Evolutionary conservation across 2,888 invertebrate genomes (phyloP).

Genomic region (Sesamia inferens): DNA sequence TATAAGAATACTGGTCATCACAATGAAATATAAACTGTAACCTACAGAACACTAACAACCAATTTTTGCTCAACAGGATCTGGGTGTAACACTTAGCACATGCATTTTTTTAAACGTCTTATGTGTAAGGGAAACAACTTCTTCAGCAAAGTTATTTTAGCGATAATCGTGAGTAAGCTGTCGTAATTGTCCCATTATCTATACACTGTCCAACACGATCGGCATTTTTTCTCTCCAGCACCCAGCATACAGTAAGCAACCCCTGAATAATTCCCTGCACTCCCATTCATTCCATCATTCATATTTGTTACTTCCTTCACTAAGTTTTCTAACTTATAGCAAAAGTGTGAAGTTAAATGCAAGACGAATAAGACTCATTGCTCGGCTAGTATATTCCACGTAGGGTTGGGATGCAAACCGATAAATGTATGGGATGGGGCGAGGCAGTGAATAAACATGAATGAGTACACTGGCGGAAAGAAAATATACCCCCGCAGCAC

Average conservation of each 20-base stretch:
- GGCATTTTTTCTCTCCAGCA: background rate
- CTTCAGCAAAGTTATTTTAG: background rate
- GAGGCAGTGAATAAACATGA: conserved; percentile 76
- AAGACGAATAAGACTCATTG: conserved; percentile 79
- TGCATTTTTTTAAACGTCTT: background rate
- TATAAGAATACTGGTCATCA: background rate
- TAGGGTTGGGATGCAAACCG: conserved; percentile 80
- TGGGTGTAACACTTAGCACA: background rate
- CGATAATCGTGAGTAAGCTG: background rate
- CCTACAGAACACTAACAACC: background rate
- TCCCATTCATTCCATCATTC: conserved; percentile 46
- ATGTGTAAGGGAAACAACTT: background rate
- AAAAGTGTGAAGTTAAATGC: conserved; percentile 81
- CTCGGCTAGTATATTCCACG: conserved; percentile 75
- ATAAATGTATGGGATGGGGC: conserved; percentile 84
- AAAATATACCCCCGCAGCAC: conserved; percentile 26
- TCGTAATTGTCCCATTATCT: background rate
- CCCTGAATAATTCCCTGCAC: conserved; percentile 45
- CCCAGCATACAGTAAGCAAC: background rate
- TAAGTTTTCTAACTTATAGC: conserved; percentile 58
- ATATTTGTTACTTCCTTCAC: conserved; percentile 50
- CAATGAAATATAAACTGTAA: background rate
- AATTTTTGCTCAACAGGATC: background rate
- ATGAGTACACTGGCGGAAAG: conserved; percentile 66
- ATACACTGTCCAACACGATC: background rate